phyloP scores from a whole-genome alignment of 2,797 vertebrate species.

The Aldrovandia affinis region DNA sequence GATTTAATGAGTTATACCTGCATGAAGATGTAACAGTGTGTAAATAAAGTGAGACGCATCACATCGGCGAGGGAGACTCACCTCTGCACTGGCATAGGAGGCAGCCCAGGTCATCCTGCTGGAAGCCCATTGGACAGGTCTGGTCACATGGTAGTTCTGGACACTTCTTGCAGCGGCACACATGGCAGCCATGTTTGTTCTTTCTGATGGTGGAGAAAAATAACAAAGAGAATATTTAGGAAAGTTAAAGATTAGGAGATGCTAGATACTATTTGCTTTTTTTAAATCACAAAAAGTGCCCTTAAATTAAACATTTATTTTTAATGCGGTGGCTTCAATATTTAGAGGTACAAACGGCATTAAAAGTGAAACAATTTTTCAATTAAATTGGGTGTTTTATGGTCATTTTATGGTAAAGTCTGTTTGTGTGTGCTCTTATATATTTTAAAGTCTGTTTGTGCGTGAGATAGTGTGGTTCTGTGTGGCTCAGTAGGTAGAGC shows the following conservation, averaged over 20 bases:
- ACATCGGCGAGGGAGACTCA: constrained; percentile 55
- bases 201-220: constrained; percentile 70
- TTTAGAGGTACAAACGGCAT: no score
- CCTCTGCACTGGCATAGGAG: constrained; percentile 85
- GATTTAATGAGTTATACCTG: background rate
- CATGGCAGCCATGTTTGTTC: constrained; percentile 88
- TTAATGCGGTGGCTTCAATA: no score
- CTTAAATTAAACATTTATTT: no score
- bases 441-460: no score
- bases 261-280: no score
- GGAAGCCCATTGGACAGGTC: constrained; percentile 83
- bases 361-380: no score
- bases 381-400: background rate
- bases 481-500: no score
- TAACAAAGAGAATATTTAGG: background rate
- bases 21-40: background rate
- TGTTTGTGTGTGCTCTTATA: background rate
- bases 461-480: no score
- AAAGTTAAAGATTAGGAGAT: background rate
- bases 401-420: background rate
- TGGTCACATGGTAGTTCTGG: constrained; percentile 82
- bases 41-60: background rate
- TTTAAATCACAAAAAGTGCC: no score
- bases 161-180: constrained; percentile 88
- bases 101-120: constrained; percentile 81